Evolutionary conservation across 2,113 vertebrate species (phyloP).

Genomic region (Saguinus imperator): DNA sequence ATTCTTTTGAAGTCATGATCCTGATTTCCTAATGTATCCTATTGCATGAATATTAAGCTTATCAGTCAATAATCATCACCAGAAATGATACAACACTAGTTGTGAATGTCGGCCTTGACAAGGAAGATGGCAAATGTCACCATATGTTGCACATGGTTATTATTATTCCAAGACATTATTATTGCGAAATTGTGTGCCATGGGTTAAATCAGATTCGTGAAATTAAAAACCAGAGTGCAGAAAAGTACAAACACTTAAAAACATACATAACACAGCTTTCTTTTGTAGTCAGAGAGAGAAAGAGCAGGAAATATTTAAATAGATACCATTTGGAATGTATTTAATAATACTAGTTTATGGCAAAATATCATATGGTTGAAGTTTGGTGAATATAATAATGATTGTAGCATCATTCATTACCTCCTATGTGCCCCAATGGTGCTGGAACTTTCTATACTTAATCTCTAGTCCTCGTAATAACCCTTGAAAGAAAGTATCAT

Average conservation of each 20-base stretch:
- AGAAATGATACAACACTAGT: not conserved
- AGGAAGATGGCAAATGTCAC: conserved; percentile 42
- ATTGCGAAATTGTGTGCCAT: not conserved
- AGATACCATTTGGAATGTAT: not conserved
- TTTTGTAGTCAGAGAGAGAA: not conserved
- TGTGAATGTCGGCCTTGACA: conserved; percentile 26
- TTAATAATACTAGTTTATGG: not conserved
- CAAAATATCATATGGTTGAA: not conserved
- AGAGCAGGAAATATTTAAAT: not conserved
- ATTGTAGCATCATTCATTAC: not conserved
- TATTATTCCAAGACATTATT: conserved; percentile 27
- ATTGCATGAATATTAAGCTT: not conserved
- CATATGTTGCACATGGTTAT: conserved; percentile 10
- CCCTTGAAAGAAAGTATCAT: not conserved
- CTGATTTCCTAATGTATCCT: not conserved
- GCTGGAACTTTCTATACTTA: not conserved
- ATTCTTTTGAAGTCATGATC: conserved; percentile 1
- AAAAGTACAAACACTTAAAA: conserved; percentile 17
- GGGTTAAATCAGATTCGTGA: not conserved
- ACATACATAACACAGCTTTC: not conserved
- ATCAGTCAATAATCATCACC: not conserved
- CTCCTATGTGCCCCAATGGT: not conserved
- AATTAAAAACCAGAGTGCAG: not conserved
- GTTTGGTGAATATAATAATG: not conserved
- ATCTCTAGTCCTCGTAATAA: not conserved